Conservation (phyloP, 1,140 invertebrate species). For the Anadara kagoshimensis region DNA sequence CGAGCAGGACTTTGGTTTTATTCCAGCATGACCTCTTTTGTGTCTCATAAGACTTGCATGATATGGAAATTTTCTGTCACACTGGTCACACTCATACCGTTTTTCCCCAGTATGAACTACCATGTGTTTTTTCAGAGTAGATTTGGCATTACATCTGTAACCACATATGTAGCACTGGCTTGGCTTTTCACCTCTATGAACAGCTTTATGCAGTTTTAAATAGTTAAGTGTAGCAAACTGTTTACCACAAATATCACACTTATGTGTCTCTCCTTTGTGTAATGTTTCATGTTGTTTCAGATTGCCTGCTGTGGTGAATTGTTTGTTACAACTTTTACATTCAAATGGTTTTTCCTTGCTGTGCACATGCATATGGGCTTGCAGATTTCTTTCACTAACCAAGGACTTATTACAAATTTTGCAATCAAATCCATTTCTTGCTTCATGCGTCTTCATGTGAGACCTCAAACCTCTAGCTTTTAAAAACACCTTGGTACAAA, state of each 20-base stretch:
- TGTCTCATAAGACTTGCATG: background rate
- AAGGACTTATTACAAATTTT: background rate
- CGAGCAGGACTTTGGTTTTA: slow-evolving; percentile 27
- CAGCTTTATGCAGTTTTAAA: background rate
- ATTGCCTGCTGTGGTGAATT: background rate
- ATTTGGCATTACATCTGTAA: background rate
- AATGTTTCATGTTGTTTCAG: background rate
- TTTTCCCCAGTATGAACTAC: background rate
- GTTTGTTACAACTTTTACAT: background rate
- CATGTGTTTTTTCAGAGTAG: background rate
- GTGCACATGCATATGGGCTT: background rate
- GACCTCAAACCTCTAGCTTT: background rate
- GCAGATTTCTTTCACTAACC: background rate
- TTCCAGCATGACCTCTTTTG: slow-evolving; percentile 10
- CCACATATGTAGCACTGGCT: background rate
- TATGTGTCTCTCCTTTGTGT: background rate
- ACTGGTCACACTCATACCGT: background rate
- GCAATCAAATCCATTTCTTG: background rate
- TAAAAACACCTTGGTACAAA: background rate
- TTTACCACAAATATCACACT: background rate
- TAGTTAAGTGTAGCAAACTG: background rate
- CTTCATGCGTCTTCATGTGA: background rate
- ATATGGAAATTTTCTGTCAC: background rate
- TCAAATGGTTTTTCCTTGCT: background rate
- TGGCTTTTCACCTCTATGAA: background rate